phyloP scores from a whole-genome alignment of 2,113 vertebrate genomes.

The Mormyrus iriodes region DNA sequence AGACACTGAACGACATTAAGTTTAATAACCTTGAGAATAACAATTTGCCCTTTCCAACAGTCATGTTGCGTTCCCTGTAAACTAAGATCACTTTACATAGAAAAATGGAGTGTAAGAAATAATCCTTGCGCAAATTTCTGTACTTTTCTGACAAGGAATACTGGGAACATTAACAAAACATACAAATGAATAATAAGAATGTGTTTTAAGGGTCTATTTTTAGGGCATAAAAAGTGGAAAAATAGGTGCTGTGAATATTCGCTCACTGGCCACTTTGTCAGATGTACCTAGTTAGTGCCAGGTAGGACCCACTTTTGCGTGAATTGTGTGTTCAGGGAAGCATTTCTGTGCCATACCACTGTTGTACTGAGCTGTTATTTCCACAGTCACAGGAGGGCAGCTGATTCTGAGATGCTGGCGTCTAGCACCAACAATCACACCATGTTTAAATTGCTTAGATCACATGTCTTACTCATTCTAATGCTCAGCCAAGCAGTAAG shows the following conservation, averaged over 20 bases:
- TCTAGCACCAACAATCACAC: background rate
- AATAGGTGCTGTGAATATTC: background rate
- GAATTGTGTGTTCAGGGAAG: background rate
- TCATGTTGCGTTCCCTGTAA: background rate
- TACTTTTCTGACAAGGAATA: background rate
- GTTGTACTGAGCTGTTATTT: background rate
- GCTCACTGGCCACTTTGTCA: background rate
- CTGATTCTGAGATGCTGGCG: background rate
- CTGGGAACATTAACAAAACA: background rate
- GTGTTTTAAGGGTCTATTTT: background rate
- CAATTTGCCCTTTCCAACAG: slow-evolving; percentile 11
- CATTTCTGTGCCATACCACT: background rate
- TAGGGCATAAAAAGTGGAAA: background rate
- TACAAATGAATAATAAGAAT: background rate
- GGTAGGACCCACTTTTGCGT: background rate
- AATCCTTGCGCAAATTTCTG: background rate
- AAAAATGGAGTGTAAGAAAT: background rate
- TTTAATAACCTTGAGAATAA: slow-evolving; percentile 18
- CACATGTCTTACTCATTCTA: background rate
- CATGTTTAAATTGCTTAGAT: background rate
- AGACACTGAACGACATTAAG: slow-evolving; percentile 14
- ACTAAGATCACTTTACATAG: background rate
- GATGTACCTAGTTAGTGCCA: background rate
- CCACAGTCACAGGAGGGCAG: background rate
- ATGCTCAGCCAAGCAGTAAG: background rate